These are phyloP conservation scores for Pycnomerus fuliginosus DNA, from an alignment of 2,888 invertebrate genomes.

Conservation along the genomic window DNA sequence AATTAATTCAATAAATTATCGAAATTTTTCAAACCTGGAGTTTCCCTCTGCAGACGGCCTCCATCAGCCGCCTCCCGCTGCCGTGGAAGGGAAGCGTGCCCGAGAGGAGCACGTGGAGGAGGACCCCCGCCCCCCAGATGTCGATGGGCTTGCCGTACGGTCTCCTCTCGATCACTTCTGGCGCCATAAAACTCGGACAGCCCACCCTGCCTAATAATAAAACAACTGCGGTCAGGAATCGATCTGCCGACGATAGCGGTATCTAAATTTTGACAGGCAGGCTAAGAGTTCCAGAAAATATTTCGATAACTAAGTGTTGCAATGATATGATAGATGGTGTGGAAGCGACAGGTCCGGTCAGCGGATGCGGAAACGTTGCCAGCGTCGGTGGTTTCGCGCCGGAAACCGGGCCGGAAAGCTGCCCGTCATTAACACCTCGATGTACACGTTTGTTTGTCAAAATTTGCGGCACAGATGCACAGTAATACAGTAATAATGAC, in stretches of 20 bases:
- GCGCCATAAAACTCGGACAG: slow-evolving; percentile 97
- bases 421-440: too few relatives aligned
- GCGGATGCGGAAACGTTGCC: slow-evolving; percentile 29
- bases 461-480: too few relatives aligned
- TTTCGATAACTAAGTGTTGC: too few relatives aligned
- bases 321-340: too few relatives aligned
- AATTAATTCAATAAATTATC: too few relatives aligned
- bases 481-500: too few relatives aligned
- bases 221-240: too few relatives aligned
- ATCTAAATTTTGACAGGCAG: slow-evolving; percentile 19
- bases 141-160: slow-evolving; percentile 94
- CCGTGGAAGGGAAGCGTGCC: slow-evolving; percentile 96
- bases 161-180: slow-evolving; percentile 91
- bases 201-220: slow-evolving; percentile 86
- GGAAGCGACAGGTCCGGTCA: slow-evolving; percentile 29
- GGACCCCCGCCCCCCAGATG: slow-evolving; percentile 96
- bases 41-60: slow-evolving; percentile 84
- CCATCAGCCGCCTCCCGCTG: slow-evolving; percentile 88
- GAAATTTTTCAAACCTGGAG: slow-evolving; percentile 57
- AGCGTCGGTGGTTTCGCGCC: too few relatives aligned
- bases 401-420: too few relatives aligned
- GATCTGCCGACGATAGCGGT: too few relatives aligned
- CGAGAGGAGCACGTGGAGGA: slow-evolving; percentile 89
- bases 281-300: too few relatives aligned
- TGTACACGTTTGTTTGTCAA: too few relatives aligned